A percentile compares a stretch with the other conserved stretches of the same genome.
Evolutionary conservation across 2,888 invertebrate species (phyloP).

Genomic region (Isoperla grammatica): DNA sequence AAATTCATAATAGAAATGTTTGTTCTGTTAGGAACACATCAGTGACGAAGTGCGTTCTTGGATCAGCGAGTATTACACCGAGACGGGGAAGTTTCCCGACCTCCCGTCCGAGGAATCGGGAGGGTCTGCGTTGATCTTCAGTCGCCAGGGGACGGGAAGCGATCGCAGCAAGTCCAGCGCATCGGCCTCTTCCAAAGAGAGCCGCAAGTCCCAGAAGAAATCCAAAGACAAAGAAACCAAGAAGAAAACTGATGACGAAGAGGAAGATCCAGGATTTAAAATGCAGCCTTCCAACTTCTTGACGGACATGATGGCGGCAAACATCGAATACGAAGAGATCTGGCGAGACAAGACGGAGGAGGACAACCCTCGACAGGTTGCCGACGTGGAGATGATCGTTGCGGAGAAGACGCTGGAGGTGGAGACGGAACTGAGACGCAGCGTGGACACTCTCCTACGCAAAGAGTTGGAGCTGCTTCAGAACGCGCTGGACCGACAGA

Average conservation of each 20-base stretch:
- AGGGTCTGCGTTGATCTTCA: conserved; percentile 79
- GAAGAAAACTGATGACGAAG: conserved; percentile 53
- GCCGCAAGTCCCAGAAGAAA: conserved; percentile 58
- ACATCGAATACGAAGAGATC: conserved; percentile 72
- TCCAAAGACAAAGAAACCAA: conserved; percentile 62
- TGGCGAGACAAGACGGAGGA: conserved; percentile 80
- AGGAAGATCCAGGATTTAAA: conserved; percentile 60
- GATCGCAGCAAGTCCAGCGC: conserved; percentile 69
- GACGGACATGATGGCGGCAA: conserved; percentile 62
- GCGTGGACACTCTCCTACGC: conserved; percentile 67
- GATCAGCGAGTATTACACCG: conserved; percentile 58
- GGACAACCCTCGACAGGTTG: conserved; percentile 65
- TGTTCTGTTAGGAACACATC: conserved; percentile 60
- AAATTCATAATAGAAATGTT: too few relatives aligned
- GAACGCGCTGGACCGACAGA: conserved; percentile 68
- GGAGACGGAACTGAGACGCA: conserved; percentile 72
- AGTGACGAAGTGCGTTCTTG: conserved; percentile 81
- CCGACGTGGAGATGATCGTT: conserved; percentile 77
- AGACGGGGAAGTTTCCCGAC: conserved; percentile 83
- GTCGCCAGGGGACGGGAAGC: conserved; percentile 59
- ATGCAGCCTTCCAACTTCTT: conserved; percentile 66
- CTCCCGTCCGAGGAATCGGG: conserved; percentile 88
- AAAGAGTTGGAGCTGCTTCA: conserved; percentile 55
- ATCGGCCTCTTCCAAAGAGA: conserved; percentile 49
- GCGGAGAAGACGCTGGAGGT: conserved; percentile 76